Evolutionary conservation across 2,797 vertebrate genomes (phyloP).

Genomic region (Arrhamphus sclerolepis): DNA sequence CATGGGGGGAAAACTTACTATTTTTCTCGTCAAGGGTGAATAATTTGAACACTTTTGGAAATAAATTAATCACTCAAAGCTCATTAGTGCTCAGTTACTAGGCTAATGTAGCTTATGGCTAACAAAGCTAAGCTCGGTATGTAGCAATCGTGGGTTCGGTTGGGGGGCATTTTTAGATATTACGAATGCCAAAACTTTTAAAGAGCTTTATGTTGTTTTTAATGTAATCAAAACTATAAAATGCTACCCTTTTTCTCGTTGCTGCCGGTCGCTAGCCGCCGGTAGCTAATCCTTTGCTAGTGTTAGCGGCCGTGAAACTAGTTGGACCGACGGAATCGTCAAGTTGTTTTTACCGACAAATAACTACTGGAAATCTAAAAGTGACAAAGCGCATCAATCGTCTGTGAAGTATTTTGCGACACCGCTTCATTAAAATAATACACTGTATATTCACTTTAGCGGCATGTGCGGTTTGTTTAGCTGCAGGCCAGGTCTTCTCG

Average conservation of each 20-base stretch:
- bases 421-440: not conserved
- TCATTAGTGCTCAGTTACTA: slow-evolving; percentile 18
- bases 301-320: slow-evolving; percentile 28
- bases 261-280: slow-evolving; percentile 27
- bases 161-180: slow-evolving; percentile 18
- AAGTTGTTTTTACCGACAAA: not conserved
- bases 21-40: rapidly evolving
- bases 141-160: slow-evolving; percentile 48
- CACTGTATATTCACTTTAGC: slow-evolving; percentile 1
- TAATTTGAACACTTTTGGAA: not conserved
- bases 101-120: slow-evolving; percentile 53
- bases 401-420: rapidly evolving
- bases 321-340: slow-evolving; percentile 18
- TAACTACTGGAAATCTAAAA: not conserved
- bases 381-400: not conserved
- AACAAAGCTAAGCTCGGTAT: slow-evolving; percentile 49
- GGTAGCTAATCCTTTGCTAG: slow-evolving; percentile 43
- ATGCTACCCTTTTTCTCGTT: slow-evolving; percentile 22
- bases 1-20: rapidly evolving
- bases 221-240: no score
- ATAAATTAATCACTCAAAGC: slow-evolving; percentile 21
- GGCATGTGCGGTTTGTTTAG: slow-evolving; percentile 14
- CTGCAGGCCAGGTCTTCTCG: slow-evolving; percentile 37
- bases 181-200: not conserved
- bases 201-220: no score